Percentiles rank a stretch among this genome's conserved stretches.
These are phyloP conservation scores for Lamproptera curius DNA, from an alignment of 2,888 invertebrate genomes.

Conservation along the genomic window DNA sequence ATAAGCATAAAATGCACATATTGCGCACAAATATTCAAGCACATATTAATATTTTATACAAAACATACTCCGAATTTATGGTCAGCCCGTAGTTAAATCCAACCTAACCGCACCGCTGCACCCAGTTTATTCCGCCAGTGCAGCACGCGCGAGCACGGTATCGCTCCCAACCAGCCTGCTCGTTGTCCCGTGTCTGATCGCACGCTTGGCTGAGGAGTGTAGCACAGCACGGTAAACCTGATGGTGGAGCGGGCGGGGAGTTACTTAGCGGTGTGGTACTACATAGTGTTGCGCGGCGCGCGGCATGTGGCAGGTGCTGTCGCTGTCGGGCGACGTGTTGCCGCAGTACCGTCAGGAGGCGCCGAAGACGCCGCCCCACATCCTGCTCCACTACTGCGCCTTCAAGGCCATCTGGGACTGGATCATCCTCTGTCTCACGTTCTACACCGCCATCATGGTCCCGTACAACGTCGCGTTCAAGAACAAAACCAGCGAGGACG, in stretches of 20 bases:
- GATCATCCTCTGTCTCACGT: constrained; percentile 99
- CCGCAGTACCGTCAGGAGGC: constrained; percentile 99
- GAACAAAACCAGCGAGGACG: constrained; percentile 98
- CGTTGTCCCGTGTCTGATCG: neutral
- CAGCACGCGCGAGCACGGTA: neutral
- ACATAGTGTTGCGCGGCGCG: constrained; percentile 22
- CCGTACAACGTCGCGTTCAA: constrained; percentile 99
- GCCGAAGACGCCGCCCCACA: constrained; percentile 99
- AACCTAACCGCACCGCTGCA: constrained; percentile 1
- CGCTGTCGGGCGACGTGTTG: constrained; percentile 98
- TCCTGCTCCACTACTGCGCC: constrained; percentile 99
- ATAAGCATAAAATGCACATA: too few species aligned
- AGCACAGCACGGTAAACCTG: neutral
- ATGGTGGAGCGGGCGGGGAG: neutral
- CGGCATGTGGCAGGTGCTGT: constrained; percentile 81
- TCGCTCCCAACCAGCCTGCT: neutral
- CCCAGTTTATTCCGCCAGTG: neutral
- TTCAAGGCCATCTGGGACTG: constrained; percentile 99
- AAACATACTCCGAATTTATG: constrained; percentile 9
- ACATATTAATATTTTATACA: too few species aligned
- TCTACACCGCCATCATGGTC: constrained; percentile 99
- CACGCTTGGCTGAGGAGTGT: neutral
- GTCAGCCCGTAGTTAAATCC: neutral
- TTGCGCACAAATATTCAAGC: too few species aligned
- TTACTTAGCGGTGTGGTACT: constrained; percentile 16